These are phyloP conservation scores for Masnerella sp. DNA, from an alignment of 2,888 invertebrate genomes.

Conservation along the genomic window DNA sequence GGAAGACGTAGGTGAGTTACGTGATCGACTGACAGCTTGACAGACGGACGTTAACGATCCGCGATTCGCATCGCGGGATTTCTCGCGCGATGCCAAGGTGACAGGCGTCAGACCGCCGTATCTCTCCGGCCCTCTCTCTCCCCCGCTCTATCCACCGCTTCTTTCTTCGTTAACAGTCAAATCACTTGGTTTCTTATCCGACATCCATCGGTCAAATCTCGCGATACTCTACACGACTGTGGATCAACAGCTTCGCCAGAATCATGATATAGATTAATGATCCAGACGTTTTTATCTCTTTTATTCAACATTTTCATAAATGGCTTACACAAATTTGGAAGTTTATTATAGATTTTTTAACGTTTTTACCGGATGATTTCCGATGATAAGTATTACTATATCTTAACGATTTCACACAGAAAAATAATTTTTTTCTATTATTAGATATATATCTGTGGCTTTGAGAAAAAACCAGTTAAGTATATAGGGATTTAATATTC, in stretches of 20 bases:
- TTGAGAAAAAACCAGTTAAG: too few relatives aligned
- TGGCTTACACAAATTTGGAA: too few relatives aligned
- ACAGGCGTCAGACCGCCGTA: slow-evolving; percentile 38
- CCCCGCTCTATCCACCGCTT: too few relatives aligned
- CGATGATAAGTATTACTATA: too few relatives aligned
- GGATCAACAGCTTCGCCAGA: slow-evolving; percentile 1
- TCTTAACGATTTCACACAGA: too few relatives aligned
- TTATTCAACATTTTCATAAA: too few relatives aligned
- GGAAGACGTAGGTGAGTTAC: slow-evolving; percentile 73
- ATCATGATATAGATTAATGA: slow-evolving; percentile 26
- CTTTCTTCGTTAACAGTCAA: slow-evolving; percentile 50
- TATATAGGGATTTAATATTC: too few relatives aligned
- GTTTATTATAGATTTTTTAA: too few relatives aligned
- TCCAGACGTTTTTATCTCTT: too few relatives aligned
- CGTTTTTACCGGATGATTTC: too few relatives aligned
- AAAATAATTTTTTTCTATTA: too few relatives aligned
- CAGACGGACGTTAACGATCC: slow-evolving; percentile 73
- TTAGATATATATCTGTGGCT: too few relatives aligned
- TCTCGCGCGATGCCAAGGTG: slow-evolving; percentile 56
- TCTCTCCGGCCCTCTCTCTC: slow-evolving; percentile 25
- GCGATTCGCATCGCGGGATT: slow-evolving; percentile 67
- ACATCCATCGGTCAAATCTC: slow-evolving; percentile 40
- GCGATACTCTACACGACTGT: slow-evolving; percentile 28
- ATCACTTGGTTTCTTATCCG: slow-evolving; percentile 47
- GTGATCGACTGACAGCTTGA: slow-evolving; percentile 72